phyloP scores from a whole-genome alignment of 2,113 vertebrate species.

The Larimichthys polyactis region DNA sequence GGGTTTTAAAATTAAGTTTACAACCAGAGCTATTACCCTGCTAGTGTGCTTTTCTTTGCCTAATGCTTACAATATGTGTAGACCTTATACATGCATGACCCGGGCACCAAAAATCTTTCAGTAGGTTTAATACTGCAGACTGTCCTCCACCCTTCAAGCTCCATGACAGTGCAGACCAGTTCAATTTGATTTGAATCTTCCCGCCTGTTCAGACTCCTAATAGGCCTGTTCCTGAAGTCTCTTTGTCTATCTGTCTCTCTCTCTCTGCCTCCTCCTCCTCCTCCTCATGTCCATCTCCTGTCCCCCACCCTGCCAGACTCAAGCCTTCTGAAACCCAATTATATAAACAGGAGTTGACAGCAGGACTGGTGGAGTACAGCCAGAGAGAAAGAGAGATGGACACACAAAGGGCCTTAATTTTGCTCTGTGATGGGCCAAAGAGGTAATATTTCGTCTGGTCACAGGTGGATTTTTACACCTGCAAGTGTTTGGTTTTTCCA shows the following conservation, averaged over 20 bases:
- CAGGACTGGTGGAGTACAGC: constrained; percentile 53
- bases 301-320: constrained; percentile 30
- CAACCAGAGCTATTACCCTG: not conserved
- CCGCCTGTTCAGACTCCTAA: constrained; percentile 37
- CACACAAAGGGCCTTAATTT: constrained; percentile 8
- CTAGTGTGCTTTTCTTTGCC: not conserved
- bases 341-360: constrained; percentile 77
- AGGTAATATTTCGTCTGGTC: not conserved
- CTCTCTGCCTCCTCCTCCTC: constrained; percentile 24
- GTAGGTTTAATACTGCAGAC: not conserved
- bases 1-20: not conserved
- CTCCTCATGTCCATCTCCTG: constrained; percentile 20
- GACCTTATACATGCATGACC: not conserved
- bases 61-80: not conserved
- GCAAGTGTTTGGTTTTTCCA: constrained; percentile 3
- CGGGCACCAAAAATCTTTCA: not conserved
- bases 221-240: constrained; percentile 36
- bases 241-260: not conserved
- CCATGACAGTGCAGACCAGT: constrained; percentile 6
- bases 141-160: not conserved
- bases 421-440: not conserved
- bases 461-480: constrained; percentile 10
- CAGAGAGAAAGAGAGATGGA: constrained; percentile 31
- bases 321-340: constrained; percentile 75
- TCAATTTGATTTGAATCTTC: constrained; percentile 43